Percentiles rank a stretch among this genome's conserved stretches.
Evolutionary conservation across 2,797 vertebrate species (phyloP).

Genomic region (Eulemur albifrons): DNA sequence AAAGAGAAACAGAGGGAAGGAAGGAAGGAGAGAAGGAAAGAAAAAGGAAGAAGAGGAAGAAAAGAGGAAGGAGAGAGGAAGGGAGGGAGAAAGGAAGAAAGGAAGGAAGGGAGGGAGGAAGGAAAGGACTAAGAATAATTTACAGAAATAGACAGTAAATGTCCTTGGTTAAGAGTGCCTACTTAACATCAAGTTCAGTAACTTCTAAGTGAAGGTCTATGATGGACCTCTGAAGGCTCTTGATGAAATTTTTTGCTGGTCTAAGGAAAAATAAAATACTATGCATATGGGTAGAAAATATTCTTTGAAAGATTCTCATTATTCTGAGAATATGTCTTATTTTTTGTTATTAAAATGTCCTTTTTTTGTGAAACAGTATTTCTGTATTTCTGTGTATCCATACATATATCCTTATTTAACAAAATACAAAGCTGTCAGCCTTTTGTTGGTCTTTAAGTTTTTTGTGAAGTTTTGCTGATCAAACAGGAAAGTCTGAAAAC

Average conservation of each 20-base stretch:
- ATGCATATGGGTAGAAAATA: background rate
- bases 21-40: too few species aligned
- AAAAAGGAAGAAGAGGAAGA: accelerated
- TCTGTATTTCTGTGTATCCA: background rate
- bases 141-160: background rate
- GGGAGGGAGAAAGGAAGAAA: too few species aligned
- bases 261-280: background rate
- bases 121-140: background rate
- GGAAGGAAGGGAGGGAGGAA: accelerated
- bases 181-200: background rate
- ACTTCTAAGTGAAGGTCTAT: background rate
- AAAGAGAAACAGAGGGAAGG: too few species aligned
- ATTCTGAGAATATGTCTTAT: background rate
- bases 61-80: background rate
- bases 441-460: background rate
- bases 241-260: background rate
- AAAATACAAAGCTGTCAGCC: background rate
- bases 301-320: background rate
- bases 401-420: background rate
- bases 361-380: background rate
- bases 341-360: background rate
- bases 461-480: background rate
- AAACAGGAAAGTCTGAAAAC: background rate
- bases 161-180: background rate
- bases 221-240: background rate